These are phyloP conservation scores for Megalurothrips usitatus DNA, from an alignment of 2,888 invertebrate species.

Conservation along the genomic window DNA sequence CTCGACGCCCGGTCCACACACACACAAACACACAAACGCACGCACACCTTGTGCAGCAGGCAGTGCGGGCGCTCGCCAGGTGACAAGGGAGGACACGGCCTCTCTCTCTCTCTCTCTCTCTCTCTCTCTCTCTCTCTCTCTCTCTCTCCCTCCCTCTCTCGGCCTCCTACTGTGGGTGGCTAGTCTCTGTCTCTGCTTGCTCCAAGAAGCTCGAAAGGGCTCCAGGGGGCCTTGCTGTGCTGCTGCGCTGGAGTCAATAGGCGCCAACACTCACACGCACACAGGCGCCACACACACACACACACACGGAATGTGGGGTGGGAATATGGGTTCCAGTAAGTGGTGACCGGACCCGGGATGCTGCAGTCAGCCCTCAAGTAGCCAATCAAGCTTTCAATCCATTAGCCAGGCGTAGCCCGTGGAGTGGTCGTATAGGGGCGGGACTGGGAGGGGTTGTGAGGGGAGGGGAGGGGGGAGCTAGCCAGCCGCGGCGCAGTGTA, in stretches of 20 bases:
- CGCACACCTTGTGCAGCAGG: too few species aligned
- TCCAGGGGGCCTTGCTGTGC: not conserved
- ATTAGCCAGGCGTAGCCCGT: not conserved
- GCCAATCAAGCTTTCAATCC: constrained; percentile 13
- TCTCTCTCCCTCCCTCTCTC: not conserved
- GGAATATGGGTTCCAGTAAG: constrained; percentile 4
- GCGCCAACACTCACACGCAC: too few species aligned
- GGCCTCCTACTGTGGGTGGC: not conserved
- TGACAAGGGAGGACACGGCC: not conserved
- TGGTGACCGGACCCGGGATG: not conserved
- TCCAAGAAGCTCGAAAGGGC: not conserved
- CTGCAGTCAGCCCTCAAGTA: constrained; percentile 1
- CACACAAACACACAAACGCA: too few species aligned
- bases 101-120: not conserved
- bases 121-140: not conserved
- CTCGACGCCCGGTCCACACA: too few species aligned
- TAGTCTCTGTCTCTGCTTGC: not conserved
- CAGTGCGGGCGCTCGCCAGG: too few species aligned
- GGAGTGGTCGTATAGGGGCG: not conserved
- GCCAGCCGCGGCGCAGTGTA: not conserved
- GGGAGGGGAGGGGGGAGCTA: not conserved
- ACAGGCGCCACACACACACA: not conserved
- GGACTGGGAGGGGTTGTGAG: not conserved
- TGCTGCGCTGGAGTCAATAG: not conserved
- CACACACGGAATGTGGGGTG: not conserved